Evolutionary conservation across 2,888 invertebrate species (phyloP), one percentile per base, ranked within the genome.

Genomic region (Drosophila incognita): DNA sequence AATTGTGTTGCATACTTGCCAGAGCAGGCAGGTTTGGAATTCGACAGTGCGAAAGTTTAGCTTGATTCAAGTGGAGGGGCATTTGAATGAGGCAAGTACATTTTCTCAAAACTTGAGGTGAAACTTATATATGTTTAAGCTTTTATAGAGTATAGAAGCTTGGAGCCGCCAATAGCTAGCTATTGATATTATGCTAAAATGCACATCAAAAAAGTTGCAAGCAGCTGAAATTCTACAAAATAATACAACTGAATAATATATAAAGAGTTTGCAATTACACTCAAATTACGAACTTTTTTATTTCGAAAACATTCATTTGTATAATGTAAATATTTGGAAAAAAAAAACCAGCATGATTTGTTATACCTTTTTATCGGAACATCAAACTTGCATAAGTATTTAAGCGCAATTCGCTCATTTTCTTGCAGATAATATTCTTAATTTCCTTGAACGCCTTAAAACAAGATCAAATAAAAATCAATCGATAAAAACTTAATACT

Each of bases 1-100:
- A 77, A 65, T 77, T 78, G 60, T 74, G 68, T 68, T 77, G 77
- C 68, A 65, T 77, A 76, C 69, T 74, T 77, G 56, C 27, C 52
- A 49, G 69, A 65, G 59, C 62, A 49, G 40, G 56, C 42, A 53
- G 74, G 64, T 63, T 74, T 29, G 27, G 29, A 52, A 74, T 73
- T 73, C 69, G 73, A 73, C 73, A 74, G 59, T 42, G 57, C 38
- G 6, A 60, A 65, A 53, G 52, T 69, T 64, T 31, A 54, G 49
- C 65, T 71, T 46, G 53, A 66, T 58, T 61, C 60, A 56, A 56
- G 24, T 35, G 53, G 10, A 24, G 15, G 51, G 27, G 58, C 24
- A 59, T 24, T 35, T 48, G 38, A n/a, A 54, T 35, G 29, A 21
- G 5, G 27, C 35, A n/a, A 6, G 29, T 15, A 51, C 36, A 42